Evolutionary conservation across 2,888 invertebrate genomes (phyloP).

Genomic region (Eueremaeus valkanovi): DNA sequence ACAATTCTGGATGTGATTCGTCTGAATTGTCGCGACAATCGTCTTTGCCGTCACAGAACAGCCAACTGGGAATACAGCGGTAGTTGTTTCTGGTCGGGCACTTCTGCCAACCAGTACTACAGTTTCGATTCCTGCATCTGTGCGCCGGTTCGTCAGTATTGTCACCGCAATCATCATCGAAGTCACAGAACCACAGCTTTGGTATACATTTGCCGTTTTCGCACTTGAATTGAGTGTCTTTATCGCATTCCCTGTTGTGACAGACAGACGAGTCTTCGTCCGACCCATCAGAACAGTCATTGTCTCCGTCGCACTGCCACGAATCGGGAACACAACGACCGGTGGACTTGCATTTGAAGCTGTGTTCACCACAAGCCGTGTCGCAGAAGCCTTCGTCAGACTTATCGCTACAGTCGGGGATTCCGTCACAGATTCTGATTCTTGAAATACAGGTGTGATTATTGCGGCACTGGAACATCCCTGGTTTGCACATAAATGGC

Average conservation of each 20-base stretch:
- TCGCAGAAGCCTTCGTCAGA: conserved; percentile 77
- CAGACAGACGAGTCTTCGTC: conserved; percentile 88
- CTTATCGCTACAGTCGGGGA: conserved; percentile 83
- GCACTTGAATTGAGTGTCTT: conserved; percentile 77
- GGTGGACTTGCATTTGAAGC: conserved; percentile 82
- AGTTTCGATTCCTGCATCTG: conserved; percentile 79
- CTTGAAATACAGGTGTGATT: conserved; percentile 81
- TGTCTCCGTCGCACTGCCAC: conserved; percentile 68
- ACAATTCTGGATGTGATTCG: conserved; percentile 75
- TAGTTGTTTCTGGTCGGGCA: conserved; percentile 91
- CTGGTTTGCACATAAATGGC: conserved; percentile 72
- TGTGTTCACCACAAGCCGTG: conserved; percentile 73
- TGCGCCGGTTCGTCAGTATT: conserved; percentile 76
- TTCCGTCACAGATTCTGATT: conserved; percentile 86
- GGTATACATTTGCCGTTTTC: conserved; percentile 91
- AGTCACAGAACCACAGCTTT: conserved; percentile 90
- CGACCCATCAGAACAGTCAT: conserved; percentile 72
- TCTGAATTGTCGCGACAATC: conserved; percentile 88
- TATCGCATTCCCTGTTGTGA: conserved; percentile 73
- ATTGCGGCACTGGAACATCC: conserved; percentile 78
- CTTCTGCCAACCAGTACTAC: conserved; percentile 89
- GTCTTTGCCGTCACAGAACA: conserved; percentile 96
- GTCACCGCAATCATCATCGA: conserved; percentile 91
- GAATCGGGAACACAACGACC: conserved; percentile 82
- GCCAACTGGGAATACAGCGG: conserved; percentile 93